These are phyloP conservation scores for Morus bassanus DNA, from an alignment of 2,797 vertebrate genomes.

Conservation along the genomic window DNA sequence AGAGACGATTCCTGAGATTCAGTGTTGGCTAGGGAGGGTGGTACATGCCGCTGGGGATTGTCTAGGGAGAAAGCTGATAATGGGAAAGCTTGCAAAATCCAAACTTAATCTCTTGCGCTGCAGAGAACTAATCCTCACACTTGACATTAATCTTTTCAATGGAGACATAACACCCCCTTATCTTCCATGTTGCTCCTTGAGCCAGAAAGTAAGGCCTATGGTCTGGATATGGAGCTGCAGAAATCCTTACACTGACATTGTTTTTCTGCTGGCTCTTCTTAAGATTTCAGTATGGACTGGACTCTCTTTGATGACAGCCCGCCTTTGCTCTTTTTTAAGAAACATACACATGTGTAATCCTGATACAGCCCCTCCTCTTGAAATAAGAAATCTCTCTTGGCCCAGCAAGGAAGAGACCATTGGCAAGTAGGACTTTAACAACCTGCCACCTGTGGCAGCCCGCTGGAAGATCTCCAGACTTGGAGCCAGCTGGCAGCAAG, in stretches of 20 bases:
- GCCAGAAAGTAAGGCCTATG: background rate
- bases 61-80: background rate
- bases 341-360: background rate
- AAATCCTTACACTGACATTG: background rate
- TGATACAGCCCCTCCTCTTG: background rate
- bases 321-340: background rate
- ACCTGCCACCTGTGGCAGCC: background rate
- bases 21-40: background rate
- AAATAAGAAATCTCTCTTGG: background rate
- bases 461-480: background rate
- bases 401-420: background rate
- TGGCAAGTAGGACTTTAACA: background rate
- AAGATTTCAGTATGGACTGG: background rate
- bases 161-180: constrained; percentile 16
- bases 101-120: constrained; percentile 38
- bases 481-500: background rate
- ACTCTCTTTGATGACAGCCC: background rate
- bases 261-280: background rate
- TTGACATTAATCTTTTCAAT: constrained; percentile 57
- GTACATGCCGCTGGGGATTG: background rate
- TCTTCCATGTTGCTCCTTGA: constrained; percentile 48
- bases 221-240: background rate
- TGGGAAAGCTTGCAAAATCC: constrained; percentile 46
- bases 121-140: constrained; percentile 53
- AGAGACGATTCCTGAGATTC: background rate